A percentile compares a stretch with the other conserved stretches of the same genome.
These are phyloP conservation scores for Nemurella pictetii DNA, from an alignment of 2,888 invertebrate genomes.

Conservation along the genomic window DNA sequence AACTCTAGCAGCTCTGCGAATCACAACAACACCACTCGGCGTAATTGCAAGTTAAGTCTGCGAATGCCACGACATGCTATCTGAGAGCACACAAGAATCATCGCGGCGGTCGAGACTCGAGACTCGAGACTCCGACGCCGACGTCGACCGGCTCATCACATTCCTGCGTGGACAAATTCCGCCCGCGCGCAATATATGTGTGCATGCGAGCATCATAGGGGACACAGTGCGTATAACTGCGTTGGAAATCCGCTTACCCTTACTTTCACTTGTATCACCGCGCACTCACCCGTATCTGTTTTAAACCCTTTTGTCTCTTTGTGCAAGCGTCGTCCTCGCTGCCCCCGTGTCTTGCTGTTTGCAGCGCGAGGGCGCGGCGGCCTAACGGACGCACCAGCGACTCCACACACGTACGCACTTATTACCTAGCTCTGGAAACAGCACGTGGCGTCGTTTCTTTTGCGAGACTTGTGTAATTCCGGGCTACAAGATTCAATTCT, in stretches of 20 bases:
- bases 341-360: background rate
- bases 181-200: background rate
- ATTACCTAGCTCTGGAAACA: too few relatives aligned
- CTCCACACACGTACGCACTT: background rate
- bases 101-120: too few relatives aligned
- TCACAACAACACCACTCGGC: background rate
- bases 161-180: background rate
- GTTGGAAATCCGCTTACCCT: conserved; percentile 1
- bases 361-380: background rate
- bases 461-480: background rate
- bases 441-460: background rate
- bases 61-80: background rate
- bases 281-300: conserved; percentile 7
- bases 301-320: conserved; percentile 3
- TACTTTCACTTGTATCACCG: background rate
- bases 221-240: background rate
- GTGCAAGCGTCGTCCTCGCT: background rate
- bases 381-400: background rate
- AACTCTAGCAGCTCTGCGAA: background rate
- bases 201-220: background rate
- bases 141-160: background rate
- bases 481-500: background rate
- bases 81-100: background rate
- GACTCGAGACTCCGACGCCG: too few relatives aligned
- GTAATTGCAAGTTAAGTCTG: background rate